Conservation (phyloP, 2,888 invertebrate genomes). For the Neria commutata region DNA sequence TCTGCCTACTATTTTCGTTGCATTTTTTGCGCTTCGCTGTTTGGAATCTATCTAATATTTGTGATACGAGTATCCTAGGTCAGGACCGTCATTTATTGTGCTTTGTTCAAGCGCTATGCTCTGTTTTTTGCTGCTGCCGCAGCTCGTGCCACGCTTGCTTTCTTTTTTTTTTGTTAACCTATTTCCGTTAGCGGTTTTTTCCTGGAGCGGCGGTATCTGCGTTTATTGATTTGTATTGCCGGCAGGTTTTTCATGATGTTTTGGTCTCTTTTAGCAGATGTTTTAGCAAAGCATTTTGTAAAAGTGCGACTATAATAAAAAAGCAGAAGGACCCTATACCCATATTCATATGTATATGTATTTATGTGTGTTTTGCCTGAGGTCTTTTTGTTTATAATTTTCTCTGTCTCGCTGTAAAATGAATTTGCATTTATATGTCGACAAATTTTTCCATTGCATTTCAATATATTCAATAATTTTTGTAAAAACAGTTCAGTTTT, state of each 20-base stretch:
- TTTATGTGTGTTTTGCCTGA: no score
- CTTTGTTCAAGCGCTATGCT: conserved; percentile 5
- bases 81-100: conserved; percentile 35
- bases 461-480: no score
- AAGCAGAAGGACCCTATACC: no score
- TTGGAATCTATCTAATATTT: conserved; percentile 29
- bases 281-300: no score
- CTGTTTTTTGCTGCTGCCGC: conserved; percentile 9
- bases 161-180: conserved; percentile 40
- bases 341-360: no score
- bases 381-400: no score
- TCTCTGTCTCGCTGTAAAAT: no score
- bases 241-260: no score
- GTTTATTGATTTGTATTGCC: neutral
- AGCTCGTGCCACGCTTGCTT: neutral
- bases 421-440: neutral
- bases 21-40: conserved; percentile 21
- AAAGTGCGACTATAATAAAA: no score
- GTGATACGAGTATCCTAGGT: conserved; percentile 43
- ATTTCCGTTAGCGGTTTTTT: conserved; percentile 31
- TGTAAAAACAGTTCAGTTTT: no score
- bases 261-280: no score
- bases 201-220: neutral
- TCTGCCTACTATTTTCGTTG: conserved; percentile 27
- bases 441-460: neutral